These are phyloP conservation scores for Triplophysa tibetana DNA, from an alignment of 2,113 vertebrate species.

Conservation along the genomic window DNA sequence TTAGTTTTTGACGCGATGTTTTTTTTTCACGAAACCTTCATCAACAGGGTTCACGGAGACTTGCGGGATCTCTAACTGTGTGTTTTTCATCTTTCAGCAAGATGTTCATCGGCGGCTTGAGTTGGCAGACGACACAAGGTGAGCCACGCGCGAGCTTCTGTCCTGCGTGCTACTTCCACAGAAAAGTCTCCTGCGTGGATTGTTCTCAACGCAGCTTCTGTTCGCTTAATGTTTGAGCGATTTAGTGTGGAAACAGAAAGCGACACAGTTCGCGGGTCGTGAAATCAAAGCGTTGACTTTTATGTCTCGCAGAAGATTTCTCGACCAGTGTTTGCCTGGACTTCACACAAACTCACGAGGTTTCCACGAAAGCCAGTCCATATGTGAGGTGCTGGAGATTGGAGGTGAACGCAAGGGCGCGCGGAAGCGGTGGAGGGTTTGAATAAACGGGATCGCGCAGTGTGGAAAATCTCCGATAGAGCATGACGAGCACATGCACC, in stretches of 20 bases:
- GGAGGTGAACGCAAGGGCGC: slow-evolving; percentile 62
- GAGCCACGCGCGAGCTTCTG: slow-evolving; percentile 64
- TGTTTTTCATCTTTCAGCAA: slow-evolving; percentile 81
- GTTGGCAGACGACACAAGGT: slow-evolving; percentile 97
- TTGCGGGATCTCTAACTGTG: slow-evolving; percentile 49
- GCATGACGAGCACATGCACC: background rate
- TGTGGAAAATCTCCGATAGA: slow-evolving; percentile 16
- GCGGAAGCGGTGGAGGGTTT: background rate
- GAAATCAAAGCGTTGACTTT: slow-evolving; percentile 60
- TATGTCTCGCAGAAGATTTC: background rate
- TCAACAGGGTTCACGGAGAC: slow-evolving; percentile 28
- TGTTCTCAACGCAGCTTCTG: background rate
- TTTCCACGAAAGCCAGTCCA: background rate
- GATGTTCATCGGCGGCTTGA: slow-evolving; percentile 96
- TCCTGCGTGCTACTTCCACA: slow-evolving; percentile 69
- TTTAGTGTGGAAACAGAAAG: slow-evolving; percentile 38
- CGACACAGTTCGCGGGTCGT: slow-evolving; percentile 47
- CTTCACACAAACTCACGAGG: too few species aligned
- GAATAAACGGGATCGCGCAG: background rate
- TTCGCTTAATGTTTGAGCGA: background rate
- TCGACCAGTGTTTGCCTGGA: background rate
- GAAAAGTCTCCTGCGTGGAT: slow-evolving; percentile 51
- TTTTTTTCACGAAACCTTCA: background rate
- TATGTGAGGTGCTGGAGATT: slow-evolving; percentile 49
- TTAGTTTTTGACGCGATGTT: slow-evolving; percentile 14